These are phyloP conservation scores for Trichacis sp. DNA, from an alignment of 2,888 invertebrate species.

Conservation along the genomic window DNA sequence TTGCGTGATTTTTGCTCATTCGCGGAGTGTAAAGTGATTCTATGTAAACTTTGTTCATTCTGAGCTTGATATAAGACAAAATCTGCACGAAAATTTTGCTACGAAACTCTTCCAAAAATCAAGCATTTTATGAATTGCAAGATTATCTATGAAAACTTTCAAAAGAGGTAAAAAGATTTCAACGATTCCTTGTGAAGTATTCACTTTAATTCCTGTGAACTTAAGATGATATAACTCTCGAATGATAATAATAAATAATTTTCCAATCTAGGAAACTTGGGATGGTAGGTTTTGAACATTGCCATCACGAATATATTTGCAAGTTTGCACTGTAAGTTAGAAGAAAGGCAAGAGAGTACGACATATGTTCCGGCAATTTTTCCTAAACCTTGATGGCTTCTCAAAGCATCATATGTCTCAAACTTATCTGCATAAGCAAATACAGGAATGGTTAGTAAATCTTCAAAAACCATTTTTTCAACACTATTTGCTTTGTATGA, in stretches of 20 bases:
- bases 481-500: too few species aligned
- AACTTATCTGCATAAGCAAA: too few species aligned
- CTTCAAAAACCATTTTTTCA: too few species aligned
- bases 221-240: too few species aligned
- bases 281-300: constrained; percentile 25
- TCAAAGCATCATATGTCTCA: too few species aligned
- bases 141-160: constrained; percentile 37
- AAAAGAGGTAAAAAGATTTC: constrained; percentile 19
- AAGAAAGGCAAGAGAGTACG: constrained; percentile 24
- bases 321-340: constrained; percentile 25
- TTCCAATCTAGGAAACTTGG: constrained; percentile 19
- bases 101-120: constrained; percentile 35
- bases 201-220: constrained; percentile 23
- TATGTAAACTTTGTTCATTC: too few species aligned
- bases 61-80: constrained; percentile 9
- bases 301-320: constrained; percentile 32
- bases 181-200: constrained; percentile 6
- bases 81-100: constrained; percentile 27
- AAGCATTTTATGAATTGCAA: constrained; percentile 32
- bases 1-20: too few species aligned
- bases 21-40: too few species aligned
- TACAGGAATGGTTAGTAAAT: too few species aligned
- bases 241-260: too few species aligned
- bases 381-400: too few species aligned
- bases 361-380: constrained; percentile 32